Evolutionary conservation across 1,140 invertebrate species (phyloP).

Genomic region (Conopomorpha cramerella): DNA sequence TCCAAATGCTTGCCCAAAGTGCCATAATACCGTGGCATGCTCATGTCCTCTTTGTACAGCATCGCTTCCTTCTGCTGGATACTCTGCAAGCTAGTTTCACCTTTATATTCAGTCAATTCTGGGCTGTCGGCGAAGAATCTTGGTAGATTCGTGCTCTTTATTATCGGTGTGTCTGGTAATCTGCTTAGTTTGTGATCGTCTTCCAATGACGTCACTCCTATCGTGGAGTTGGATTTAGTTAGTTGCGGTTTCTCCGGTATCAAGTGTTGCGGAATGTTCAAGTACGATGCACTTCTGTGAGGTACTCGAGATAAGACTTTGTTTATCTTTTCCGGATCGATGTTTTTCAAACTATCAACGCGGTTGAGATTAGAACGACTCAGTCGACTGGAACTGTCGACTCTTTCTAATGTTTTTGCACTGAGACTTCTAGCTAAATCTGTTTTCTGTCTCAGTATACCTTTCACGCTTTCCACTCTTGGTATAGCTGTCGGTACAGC

Average conservation of each 20-base stretch:
- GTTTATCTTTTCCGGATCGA: conserved; percentile 46
- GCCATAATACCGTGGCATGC: conserved; percentile 56
- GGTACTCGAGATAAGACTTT: conserved; percentile 48
- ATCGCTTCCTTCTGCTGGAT: conserved; percentile 40
- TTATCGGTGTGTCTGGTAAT: conserved; percentile 52
- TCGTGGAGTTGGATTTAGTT: conserved; percentile 42
- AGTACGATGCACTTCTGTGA: conserved; percentile 52
- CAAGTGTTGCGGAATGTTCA: conserved; percentile 47
- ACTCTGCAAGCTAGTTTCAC: conserved; percentile 45
- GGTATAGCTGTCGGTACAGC: conserved; percentile 33
- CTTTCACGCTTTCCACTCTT: conserved; percentile 47
- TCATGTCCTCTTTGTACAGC: conserved; percentile 45
- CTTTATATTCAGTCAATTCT: conserved; percentile 41
- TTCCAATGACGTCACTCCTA: conserved; percentile 27
- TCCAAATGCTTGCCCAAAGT: conserved; percentile 18
- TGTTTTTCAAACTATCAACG: conserved; percentile 49
- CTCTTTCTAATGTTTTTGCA: conserved; percentile 31
- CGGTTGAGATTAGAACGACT: conserved; percentile 26
- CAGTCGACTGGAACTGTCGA: conserved; percentile 29
- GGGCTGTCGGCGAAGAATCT: conserved; percentile 53
- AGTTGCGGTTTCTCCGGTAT: conserved; percentile 37
- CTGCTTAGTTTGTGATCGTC: conserved; percentile 41
- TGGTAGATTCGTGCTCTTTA: conserved; percentile 50
- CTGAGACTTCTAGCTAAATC: conserved; percentile 31
- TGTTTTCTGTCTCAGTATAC: conserved; percentile 26